Conservation (phyloP, 2,888 invertebrate species). For the Caenorhabditis zanzibari region DNA sequence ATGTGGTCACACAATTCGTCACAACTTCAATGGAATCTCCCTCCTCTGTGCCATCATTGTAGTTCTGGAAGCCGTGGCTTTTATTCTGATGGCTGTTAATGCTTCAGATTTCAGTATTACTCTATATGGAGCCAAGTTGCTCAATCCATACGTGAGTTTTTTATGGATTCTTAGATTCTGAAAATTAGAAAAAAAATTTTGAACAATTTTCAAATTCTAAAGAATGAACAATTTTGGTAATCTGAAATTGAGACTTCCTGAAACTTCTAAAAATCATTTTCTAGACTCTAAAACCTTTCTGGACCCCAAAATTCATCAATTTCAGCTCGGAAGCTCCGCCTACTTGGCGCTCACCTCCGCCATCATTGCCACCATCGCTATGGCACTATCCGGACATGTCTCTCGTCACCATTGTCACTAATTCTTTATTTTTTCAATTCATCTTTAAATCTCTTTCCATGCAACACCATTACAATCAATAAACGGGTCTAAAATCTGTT, state of each 20-base stretch:
- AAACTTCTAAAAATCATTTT: no score
- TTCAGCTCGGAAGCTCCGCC: conserved; percentile 32
- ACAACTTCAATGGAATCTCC: conserved; percentile 25
- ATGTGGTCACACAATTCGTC: conserved; percentile 46
- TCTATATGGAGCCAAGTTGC: background rate
- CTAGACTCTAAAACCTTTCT: no score
- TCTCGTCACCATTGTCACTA: conserved; percentile 37
- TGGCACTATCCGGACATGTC: conserved; percentile 33
- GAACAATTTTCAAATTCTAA: no score
- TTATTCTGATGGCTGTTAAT: conserved; percentile 45
- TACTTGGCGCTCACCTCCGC: conserved; percentile 37
- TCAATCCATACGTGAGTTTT: background rate
- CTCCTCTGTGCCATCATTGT: conserved; percentile 12
- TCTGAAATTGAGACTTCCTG: no score
- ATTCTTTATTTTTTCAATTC: background rate
- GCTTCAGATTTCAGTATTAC: background rate
- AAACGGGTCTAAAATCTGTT: no score
- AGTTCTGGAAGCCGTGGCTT: conserved; percentile 30
- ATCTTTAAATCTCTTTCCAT: no score
- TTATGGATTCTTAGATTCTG: no score
- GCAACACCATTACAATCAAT: no score
- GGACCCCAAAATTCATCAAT: no score
- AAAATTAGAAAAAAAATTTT: no score
- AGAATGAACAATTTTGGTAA: no score
- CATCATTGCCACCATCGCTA: conserved; percentile 14